phyloP scores from a whole-genome alignment of 2,113 vertebrate species.

The Macquaria ambigua region DNA sequence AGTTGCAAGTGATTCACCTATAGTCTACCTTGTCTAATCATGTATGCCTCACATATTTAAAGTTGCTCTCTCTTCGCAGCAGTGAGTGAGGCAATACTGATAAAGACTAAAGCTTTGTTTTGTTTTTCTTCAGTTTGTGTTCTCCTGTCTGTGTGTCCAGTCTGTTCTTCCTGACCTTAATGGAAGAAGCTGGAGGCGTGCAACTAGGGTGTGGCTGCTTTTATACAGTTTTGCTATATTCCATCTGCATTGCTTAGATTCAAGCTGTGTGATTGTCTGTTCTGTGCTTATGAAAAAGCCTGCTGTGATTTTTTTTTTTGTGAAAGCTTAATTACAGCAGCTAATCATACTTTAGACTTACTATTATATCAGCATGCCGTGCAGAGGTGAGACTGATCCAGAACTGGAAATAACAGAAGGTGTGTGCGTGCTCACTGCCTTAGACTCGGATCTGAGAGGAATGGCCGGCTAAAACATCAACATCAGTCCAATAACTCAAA shows the following conservation, averaged over 20 bases:
- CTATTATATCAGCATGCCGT: constrained; percentile 72
- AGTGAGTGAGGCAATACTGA: constrained; percentile 44
- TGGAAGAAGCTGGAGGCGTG: constrained; percentile 67
- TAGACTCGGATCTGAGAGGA: constrained; percentile 48
- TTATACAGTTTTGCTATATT: constrained; percentile 70
- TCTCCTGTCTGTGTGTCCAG: constrained; percentile 64
- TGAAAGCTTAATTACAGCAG: constrained; percentile 75
- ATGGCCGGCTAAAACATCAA: constrained; percentile 40
- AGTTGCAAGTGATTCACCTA: constrained; percentile 55
- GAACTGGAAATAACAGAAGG: constrained; percentile 70
- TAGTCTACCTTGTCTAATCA: constrained; percentile 42
- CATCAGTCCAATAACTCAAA: constrained; percentile 60
- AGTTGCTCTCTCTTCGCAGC: constrained; percentile 54
- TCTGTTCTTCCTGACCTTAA: constrained; percentile 66
- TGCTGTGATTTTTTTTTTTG: constrained; percentile 56
- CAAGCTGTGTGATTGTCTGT: constrained; percentile 72
- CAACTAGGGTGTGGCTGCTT: constrained; percentile 75
- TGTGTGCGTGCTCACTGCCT: constrained; percentile 66
- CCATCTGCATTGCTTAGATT: constrained; percentile 67
- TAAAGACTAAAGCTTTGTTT: constrained; percentile 34
- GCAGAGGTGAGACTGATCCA: constrained; percentile 72
- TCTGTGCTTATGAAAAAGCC: constrained; percentile 60
- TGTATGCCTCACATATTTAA: constrained; percentile 47
- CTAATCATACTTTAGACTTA: constrained; percentile 77
- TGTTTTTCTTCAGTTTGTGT: constrained; percentile 18